Base-by-base conservation (phyloP, 2,113 vertebrate genomes). In the Acanthisitta chloris region DNA sequence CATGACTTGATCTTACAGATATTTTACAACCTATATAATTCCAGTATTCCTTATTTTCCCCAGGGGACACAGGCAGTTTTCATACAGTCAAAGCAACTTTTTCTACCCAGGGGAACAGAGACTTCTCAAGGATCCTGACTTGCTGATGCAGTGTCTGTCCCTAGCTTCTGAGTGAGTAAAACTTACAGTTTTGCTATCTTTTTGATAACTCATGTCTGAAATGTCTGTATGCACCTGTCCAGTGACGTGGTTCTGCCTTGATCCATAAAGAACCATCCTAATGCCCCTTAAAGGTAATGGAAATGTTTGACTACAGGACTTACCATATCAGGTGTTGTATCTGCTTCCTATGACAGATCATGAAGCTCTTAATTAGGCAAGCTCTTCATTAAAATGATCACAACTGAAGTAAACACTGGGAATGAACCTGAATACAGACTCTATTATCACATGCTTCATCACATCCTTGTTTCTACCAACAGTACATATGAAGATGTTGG, bases 71-170 rank as follows among this genome's bases (percentile, higher is more conserved):
- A 51, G 3, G 5, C 13, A 15, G 8, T 38, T 85, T 45, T 74
- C 9, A 4, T 9, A 21, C 2, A 12, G 6, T 36, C 2, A 1
- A 3, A 4, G 12, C 19, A 51, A 26, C 5, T 11, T n/a, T 4
- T 36, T 13, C 65, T 21, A 33, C 8, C 5, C 12, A 9, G 70
- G 77, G 25, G 12, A 40, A 13, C 24, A 42, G 48, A 52, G 8
- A 12, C 15, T 65, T 1, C 33, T 21, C 0, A 3, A 82, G 51
- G 58, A 92, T 33, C 58, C 49, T 61, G 34, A 10, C 28, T 85
- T 10, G 2, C 24, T 36, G 57, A 25, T 28, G 29, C 59, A 71
- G 10, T 2, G 0, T 25, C 79, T 66, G 46, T 29, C 25, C 8
- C 6, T 2, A 62, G 9, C 8, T 70, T 65, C 70, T 82, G 66